phyloP scores from a whole-genome alignment of 1,140 invertebrate genomes.

The Episyrphus balteatus region DNA sequence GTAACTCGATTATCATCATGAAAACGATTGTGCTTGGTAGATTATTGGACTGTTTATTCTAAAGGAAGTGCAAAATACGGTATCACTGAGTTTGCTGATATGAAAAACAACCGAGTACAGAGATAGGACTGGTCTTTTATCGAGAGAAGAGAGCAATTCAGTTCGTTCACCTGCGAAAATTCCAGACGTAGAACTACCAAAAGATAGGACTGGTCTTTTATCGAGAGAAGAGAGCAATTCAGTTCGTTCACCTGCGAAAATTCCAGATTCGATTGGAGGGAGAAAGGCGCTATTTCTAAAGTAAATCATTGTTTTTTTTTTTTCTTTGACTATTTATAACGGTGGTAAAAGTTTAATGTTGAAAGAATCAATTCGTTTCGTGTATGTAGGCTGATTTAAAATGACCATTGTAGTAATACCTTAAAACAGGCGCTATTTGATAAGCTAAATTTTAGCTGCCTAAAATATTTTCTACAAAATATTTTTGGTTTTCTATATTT shows the following conservation, averaged over 20 bases:
- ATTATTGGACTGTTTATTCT: no score
- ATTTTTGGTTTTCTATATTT: no score
- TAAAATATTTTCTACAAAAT: no score
- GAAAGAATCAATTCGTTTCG: no score
- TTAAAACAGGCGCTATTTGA: no score
- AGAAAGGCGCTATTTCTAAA: constrained; percentile 72
- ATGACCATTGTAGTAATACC: no score
- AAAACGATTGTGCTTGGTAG: no score
- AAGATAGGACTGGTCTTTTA: constrained; percentile 35
- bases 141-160: constrained; percentile 17
- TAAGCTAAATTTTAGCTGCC: no score
- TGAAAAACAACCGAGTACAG: constrained; percentile 66
- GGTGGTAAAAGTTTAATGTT: no score
- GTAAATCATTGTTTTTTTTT: constrained; percentile 42
- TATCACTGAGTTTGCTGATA: constrained; percentile 77
- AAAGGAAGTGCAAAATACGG: constrained; percentile 76
- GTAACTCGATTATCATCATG: no score
- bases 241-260: constrained; percentile 18
- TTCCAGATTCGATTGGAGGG: constrained; percentile 72
- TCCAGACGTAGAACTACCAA: constrained; percentile 49
- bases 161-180: constrained; percentile 21
- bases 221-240: constrained; percentile 18
- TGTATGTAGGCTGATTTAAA: no score
- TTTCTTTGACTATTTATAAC: no score
- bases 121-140: constrained; percentile 29